These are phyloP conservation scores for Drosophila cognata DNA, from an alignment of 2,888 invertebrate genomes.

Conservation along the genomic window DNA sequence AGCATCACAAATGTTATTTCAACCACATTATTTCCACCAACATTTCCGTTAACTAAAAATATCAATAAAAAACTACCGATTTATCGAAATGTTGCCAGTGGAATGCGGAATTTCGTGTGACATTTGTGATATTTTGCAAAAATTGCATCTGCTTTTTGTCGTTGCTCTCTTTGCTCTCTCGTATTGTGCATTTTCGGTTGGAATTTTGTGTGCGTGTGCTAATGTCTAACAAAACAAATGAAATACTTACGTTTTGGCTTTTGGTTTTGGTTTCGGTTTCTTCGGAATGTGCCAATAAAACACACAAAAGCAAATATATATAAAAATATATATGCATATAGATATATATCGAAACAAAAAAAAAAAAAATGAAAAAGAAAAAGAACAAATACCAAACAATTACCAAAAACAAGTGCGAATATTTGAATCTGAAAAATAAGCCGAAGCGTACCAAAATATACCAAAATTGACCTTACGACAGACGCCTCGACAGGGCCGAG, in stretches of 20 bases:
- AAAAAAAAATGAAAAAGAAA: constrained; percentile 15
- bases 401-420: constrained; percentile 28
- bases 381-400: constrained; percentile 13
- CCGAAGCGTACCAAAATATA: constrained; percentile 57
- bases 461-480: constrained; percentile 65
- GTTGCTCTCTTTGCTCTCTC: constrained; percentile 56
- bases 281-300: constrained; percentile 51
- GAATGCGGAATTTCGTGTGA: background rate
- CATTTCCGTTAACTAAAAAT: too few species aligned
- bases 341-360: background rate
- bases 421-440: constrained; percentile 14
- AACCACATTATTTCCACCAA: too few species aligned
- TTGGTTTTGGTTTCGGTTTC: constrained; percentile 55
- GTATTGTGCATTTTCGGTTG: constrained; percentile 76
- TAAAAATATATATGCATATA: background rate
- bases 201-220: constrained; percentile 85
- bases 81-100: background rate
- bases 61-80: background rate
- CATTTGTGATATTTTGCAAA: constrained; percentile 30
- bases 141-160: constrained; percentile 9
- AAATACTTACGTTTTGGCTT: constrained; percentile 55
- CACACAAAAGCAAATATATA: constrained; percentile 20
- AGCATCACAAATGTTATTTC: constrained; percentile 16
- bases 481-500: constrained; percentile 40
- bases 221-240: constrained; percentile 72